These are phyloP conservation scores for Zoanthus sociatus DNA, from an alignment of 92 coral and sea anemone genomes.

Conservation along the genomic window DNA sequence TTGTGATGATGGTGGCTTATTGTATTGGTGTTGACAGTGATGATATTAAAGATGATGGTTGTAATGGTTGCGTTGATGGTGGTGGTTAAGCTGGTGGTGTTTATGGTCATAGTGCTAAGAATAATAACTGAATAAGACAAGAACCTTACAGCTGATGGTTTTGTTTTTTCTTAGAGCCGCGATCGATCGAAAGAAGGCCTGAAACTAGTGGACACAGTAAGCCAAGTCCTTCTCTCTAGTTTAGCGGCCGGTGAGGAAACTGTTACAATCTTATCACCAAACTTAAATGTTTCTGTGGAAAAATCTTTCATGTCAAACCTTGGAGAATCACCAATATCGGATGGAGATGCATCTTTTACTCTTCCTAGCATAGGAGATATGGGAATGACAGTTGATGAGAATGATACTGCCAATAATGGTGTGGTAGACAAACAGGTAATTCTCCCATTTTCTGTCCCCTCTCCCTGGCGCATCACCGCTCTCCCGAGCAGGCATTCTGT, in stretches of 20 bases:
- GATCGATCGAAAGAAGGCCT: slow-evolving; percentile 55
- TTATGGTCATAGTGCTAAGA: too few species aligned
- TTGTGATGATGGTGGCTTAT: too few species aligned
- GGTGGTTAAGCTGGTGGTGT: too few species aligned
- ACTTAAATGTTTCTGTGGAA: slow-evolving; percentile 59
- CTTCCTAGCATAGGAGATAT: slow-evolving; percentile 59
- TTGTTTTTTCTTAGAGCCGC: slow-evolving; percentile 45
- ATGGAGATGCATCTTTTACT: slow-evolving; percentile 41
- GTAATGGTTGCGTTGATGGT: too few species aligned
- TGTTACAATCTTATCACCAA: slow-evolving; percentile 11
- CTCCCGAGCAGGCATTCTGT: neutral
- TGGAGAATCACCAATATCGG: slow-evolving; percentile 51
- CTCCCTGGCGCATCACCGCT: neutral
- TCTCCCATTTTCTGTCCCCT: neutral
- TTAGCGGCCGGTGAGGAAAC: slow-evolving; percentile 69
- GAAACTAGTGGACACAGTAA: slow-evolving; percentile 15
- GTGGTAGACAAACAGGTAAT: slow-evolving; percentile 10
- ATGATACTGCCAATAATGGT: slow-evolving; percentile 17
- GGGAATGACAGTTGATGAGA: slow-evolving; percentile 49
- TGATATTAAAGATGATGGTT: too few species aligned
- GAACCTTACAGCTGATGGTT: neutral
- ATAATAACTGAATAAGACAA: too few species aligned
- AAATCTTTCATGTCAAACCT: slow-evolving; percentile 43
- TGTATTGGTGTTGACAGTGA: too few species aligned
- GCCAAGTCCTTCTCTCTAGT: slow-evolving; percentile 36